Evolutionary conservation across 2,113 vertebrate genomes (phyloP).

Genomic region (Paratilapia polleni): DNA sequence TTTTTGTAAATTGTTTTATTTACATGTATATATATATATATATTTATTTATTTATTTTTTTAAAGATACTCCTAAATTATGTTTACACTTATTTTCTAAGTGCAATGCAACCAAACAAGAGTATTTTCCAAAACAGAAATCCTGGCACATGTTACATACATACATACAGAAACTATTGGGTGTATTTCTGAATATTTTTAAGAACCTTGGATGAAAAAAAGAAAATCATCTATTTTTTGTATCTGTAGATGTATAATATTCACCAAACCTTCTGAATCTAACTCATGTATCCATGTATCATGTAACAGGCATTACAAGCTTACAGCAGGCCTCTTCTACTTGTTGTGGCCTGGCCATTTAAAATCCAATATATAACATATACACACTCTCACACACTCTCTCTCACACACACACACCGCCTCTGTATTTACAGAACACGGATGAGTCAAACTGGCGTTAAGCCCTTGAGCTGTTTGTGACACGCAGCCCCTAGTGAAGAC

Average conservation of each 20-base stretch:
- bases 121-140: background rate
- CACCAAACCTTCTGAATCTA: background rate
- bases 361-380: constrained; percentile 28
- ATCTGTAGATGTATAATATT: background rate
- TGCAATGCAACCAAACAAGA: background rate
- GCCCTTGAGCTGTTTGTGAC: constrained; percentile 68
- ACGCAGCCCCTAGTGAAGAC: constrained; percentile 48
- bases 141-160: background rate
- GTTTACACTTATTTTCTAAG: background rate
- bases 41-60: background rate
- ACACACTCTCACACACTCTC: background rate
- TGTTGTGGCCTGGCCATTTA: constrained; percentile 34
- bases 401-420: constrained; percentile 4
- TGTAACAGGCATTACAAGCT: constrained; percentile 1
- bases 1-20: too few relatives aligned
- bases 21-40: too few relatives aligned
- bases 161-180: background rate
- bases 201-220: background rate
- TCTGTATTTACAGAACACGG: constrained; percentile 76
- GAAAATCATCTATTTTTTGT: background rate
- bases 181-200: constrained; percentile 12
- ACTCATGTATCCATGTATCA: background rate
- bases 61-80: background rate
- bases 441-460: constrained; percentile 59
- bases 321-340: constrained; percentile 3